These are phyloP conservation scores for Chromoteleia sp. DNA, from an alignment of 2,888 invertebrate species.

Conservation along the genomic window DNA sequence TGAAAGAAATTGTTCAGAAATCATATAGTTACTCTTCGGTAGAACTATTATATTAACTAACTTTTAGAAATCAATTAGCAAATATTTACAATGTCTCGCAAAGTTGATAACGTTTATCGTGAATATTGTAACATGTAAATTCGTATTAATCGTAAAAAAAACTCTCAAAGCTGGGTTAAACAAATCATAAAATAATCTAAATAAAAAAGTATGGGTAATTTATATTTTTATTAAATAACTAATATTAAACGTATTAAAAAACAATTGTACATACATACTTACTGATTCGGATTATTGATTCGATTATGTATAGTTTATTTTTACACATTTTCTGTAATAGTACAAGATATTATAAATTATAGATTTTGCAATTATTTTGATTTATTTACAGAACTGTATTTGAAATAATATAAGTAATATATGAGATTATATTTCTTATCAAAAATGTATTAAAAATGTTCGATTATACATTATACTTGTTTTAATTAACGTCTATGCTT, in stretches of 20 bases:
- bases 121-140: constrained; percentile 24
- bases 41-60: constrained; percentile 31
- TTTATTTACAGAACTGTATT: too few species aligned
- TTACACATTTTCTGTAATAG: neutral
- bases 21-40: constrained; percentile 20
- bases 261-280: neutral
- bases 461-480: too few species aligned
- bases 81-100: constrained; percentile 18
- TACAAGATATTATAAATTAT: too few species aligned
- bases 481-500: too few species aligned
- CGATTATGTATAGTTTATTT: neutral
- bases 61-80: constrained; percentile 29
- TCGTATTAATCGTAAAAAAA: constrained; percentile 28
- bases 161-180: constrained; percentile 33
- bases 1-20: constrained; percentile 15
- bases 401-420: too few species aligned
- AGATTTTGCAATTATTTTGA: too few species aligned
- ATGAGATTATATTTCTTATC: too few species aligned
- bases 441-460: too few species aligned
- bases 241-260: neutral
- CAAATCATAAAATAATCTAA: neutral
- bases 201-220: neutral
- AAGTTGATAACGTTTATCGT: constrained; percentile 25
- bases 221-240: constrained; percentile 13
- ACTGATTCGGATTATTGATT: neutral